These are phyloP conservation scores for Endomychus coccineus DNA, from an alignment of 2,888 invertebrate species.

Conservation along the genomic window DNA sequence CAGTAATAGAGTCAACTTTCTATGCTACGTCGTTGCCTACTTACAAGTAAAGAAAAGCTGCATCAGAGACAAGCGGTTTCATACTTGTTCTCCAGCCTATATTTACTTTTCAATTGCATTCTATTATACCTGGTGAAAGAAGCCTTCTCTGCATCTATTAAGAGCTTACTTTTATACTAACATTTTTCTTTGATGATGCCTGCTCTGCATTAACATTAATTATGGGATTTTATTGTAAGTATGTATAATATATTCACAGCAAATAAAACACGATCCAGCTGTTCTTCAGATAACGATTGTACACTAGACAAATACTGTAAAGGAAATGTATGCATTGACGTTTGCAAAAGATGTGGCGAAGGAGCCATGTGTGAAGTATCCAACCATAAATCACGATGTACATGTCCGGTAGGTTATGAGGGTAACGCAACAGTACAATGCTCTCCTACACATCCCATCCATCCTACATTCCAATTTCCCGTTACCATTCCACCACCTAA, in stretches of 20 bases:
- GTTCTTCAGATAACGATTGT: constrained; percentile 49
- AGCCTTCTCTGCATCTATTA: constrained; percentile 11
- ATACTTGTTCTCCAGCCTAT: constrained; percentile 18
- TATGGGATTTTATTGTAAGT: constrained; percentile 19
- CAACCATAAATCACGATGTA: constrained; percentile 46
- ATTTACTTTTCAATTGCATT: constrained; percentile 2
- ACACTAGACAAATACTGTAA: constrained; percentile 48
- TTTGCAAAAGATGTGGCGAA: constrained; percentile 46
- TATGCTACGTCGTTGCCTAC: constrained; percentile 31
- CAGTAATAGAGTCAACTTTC: constrained; percentile 31
- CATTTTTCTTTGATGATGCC: neutral
- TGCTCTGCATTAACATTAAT: neutral
- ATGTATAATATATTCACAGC: constrained; percentile 43
- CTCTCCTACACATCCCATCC: too few relatives aligned
- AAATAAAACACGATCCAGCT: constrained; percentile 40
- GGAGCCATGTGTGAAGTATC: constrained; percentile 46
- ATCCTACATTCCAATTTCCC: neutral
- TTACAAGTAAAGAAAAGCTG: constrained; percentile 24
- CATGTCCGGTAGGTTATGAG: constrained; percentile 44
- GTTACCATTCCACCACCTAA: too few relatives aligned
- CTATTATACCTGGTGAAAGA: too few relatives aligned
- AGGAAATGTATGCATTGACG: constrained; percentile 47
- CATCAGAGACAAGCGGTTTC: constrained; percentile 22
- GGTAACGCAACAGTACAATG: constrained; percentile 51
- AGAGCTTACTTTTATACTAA: constrained; percentile 8